Evolutionary conservation across 2,888 invertebrate genomes (phyloP).

Genomic region (Drosophila mulleri): DNA sequence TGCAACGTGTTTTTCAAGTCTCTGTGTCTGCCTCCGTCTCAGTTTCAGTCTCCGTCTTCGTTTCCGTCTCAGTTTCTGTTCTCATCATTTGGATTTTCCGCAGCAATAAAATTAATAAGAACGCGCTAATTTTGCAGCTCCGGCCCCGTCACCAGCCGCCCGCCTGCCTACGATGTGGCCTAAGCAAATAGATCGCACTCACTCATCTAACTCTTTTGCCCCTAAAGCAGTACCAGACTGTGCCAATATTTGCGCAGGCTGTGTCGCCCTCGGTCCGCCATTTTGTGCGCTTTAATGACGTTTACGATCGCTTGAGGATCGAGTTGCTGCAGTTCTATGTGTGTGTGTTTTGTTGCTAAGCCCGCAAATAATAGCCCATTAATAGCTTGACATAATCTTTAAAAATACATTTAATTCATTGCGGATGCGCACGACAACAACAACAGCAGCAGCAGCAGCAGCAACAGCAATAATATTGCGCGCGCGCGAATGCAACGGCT

Average conservation of each 20-base stretch:
- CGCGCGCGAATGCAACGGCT: conserved; percentile 50
- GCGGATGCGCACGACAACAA: conserved; percentile 41
- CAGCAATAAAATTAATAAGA: conserved; percentile 85
- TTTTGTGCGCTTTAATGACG: conserved; percentile 59
- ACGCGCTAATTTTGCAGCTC: conserved; percentile 83
- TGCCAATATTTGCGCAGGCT: conserved; percentile 74
- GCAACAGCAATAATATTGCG: not conserved
- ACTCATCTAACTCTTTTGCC: conserved; percentile 51
- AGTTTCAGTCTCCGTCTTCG: not conserved
- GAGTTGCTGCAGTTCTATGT: not conserved
- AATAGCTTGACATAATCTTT: conserved; percentile 58
- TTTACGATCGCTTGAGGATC: conserved; percentile 23
- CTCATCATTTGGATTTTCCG: conserved; percentile 76
- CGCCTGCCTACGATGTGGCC: conserved; percentile 20
- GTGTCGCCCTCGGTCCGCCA: conserved; percentile 44
- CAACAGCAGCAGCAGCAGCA: conserved; percentile 5
- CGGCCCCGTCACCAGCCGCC: conserved; percentile 34
- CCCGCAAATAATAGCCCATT: conserved; percentile 54
- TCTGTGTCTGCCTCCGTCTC: not conserved
- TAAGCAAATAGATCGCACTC: conserved; percentile 49
- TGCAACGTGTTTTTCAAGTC: conserved; percentile 32
- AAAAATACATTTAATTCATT: conserved; percentile 65
- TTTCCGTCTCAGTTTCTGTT: conserved; percentile 22
- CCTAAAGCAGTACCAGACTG: conserved; percentile 49
- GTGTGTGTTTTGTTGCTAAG: conserved; percentile 16